A percentile compares a stretch with the other conserved stretches of the same genome.
These are phyloP conservation scores for Bombus breviceps DNA, from an alignment of 1,140 invertebrate species.

Conservation along the genomic window DNA sequence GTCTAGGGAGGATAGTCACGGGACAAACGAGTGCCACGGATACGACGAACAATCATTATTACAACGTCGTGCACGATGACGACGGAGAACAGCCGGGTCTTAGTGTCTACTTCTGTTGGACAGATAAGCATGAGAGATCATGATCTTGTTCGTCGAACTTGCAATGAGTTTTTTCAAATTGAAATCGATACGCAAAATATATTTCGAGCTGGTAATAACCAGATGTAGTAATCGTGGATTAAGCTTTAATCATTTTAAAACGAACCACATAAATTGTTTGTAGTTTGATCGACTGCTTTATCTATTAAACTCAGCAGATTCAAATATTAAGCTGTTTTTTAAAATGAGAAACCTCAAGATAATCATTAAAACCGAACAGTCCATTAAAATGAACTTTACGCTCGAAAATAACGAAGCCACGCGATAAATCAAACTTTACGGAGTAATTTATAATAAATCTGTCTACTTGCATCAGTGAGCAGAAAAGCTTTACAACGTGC, in stretches of 20 bases:
- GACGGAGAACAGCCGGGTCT: background rate
- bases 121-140: conserved; percentile 8
- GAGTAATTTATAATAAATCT: too few species aligned
- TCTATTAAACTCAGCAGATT: too few species aligned
- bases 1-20: background rate
- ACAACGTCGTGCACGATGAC: conserved; percentile 35
- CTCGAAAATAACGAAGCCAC: too few species aligned
- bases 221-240: background rate
- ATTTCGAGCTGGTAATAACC: background rate
- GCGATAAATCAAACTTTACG: too few species aligned
- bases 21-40: conserved; percentile 56
- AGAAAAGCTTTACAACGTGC: too few species aligned
- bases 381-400: too few species aligned
- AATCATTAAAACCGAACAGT: too few species aligned
- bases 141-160: background rate
- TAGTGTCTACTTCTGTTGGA: background rate
- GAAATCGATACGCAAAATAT: background rate
- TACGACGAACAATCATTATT: conserved; percentile 70
- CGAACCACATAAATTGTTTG: background rate
- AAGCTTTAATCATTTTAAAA: background rate
- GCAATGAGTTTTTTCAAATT: background rate
- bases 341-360: too few species aligned
- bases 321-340: too few species aligned
- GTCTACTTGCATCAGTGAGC: too few species aligned
- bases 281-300: background rate